Evolutionary conservation across 2,888 invertebrate genomes (phyloP), one percentile per base, ranked within the genome.

Genomic region (Rhyacophila evoluta): DNA sequence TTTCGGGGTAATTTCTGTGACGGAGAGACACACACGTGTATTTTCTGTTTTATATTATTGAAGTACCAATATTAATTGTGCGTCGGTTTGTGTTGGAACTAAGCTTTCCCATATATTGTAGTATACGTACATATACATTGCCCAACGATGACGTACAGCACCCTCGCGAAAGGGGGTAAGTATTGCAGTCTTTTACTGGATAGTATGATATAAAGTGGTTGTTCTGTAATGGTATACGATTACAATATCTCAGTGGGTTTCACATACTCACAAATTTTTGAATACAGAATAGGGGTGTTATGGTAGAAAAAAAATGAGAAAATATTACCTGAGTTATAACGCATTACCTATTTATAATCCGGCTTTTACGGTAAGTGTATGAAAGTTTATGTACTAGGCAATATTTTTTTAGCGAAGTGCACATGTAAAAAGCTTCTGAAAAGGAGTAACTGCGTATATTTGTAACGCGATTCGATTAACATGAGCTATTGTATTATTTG

Each of bases 341-440:
- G 10, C 55, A 55, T 55, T 55, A 55, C 55, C 55, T 55, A 55
- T 55, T 55, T 55, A 55, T 25, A 55, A 55, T 55, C 55, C 55
- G 55, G 55, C 55, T 55, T 55, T 55, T 55, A 55, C 55, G 55
- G 55, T 55, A 55, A 55, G 55, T 55, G 55, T 55, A 55, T 55
- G 55, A 25, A 19, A 55, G 55, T 55, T 55, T 55, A 55, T 25
- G 55, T 55, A 25, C 55, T 55, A 55, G 55, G 55, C 55, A 55
- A 55, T 55, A 55, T 55, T 55, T 55, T 55, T 55, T 55, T 55
- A 25, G 19, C 55, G 19, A 55, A 55, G 55, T 55, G 55, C 55
- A 55, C 55, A 19, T 55, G 55, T 55, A 55, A 55, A 55, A 55
- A 55, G 55, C 55, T 10, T 10, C 55, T 19, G 29, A 55, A 55